Evolutionary conservation across 2,797 vertebrate species (phyloP).

Genomic region (Chrosomus eos): DNA sequence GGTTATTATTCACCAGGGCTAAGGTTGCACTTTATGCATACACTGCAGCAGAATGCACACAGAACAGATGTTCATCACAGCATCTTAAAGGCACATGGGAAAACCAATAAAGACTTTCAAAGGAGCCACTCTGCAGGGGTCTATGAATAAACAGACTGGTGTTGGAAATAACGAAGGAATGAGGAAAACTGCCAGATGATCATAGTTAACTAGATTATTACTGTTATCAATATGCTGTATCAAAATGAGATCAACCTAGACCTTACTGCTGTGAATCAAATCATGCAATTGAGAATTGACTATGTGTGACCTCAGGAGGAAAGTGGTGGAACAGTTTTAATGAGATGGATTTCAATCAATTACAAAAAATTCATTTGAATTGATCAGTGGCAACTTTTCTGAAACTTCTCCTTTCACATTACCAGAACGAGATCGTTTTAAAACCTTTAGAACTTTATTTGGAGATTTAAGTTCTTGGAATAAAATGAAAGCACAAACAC

Average conservation of each 20-base stretch:
- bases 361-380: constrained; percentile 17
- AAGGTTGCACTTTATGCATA: constrained; percentile 52
- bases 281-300: constrained; percentile 33
- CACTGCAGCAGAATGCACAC: constrained; percentile 42
- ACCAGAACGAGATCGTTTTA: background rate
- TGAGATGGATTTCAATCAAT: constrained; percentile 32
- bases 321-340: constrained; percentile 20
- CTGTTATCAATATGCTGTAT: constrained; percentile 40
- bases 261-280: constrained; percentile 35
- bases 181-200: constrained; percentile 39
- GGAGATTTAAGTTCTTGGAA: background rate
- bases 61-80: constrained; percentile 52
- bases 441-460: background rate
- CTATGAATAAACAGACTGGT: constrained; percentile 51
- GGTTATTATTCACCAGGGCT: constrained; percentile 46
- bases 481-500: constrained; percentile 6
- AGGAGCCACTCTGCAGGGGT: constrained; percentile 49
- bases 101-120: constrained; percentile 52
- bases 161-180: constrained; percentile 5
- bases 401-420: constrained; percentile 20
- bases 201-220: constrained; percentile 45
- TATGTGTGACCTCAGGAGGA: constrained; percentile 5
- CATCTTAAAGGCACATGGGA: constrained; percentile 46
- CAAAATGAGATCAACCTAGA: constrained; percentile 30
- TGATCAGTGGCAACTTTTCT: constrained; percentile 36